Conservation (phyloP, 2,888 invertebrate genomes). For the Linyphia triangularis region DNA sequence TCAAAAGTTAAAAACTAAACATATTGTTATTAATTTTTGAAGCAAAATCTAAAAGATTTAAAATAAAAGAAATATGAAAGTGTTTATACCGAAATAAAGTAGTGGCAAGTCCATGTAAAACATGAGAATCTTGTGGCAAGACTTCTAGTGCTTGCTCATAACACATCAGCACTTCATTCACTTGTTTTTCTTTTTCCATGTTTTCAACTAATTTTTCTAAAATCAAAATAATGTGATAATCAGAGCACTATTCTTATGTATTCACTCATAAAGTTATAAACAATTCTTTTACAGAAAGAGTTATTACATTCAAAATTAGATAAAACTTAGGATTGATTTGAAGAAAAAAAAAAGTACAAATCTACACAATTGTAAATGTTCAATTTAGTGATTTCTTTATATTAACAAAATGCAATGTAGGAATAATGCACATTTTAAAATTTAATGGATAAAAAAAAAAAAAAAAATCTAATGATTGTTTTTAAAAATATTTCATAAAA, state of each 20-base stretch:
- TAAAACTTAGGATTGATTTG: not conserved
- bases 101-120: slow-evolving; percentile 82
- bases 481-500: not conserved
- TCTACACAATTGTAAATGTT: not conserved
- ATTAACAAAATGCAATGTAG: too few relatives aligned
- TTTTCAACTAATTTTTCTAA: slow-evolving; percentile 61
- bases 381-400: not conserved
- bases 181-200: slow-evolving; percentile 64
- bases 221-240: too few relatives aligned
- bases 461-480: not conserved
- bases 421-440: too few relatives aligned
- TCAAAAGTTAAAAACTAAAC: too few relatives aligned
- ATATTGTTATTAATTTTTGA: too few relatives aligned
- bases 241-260: too few relatives aligned
- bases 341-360: not conserved
- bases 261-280: not conserved
- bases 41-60: too few relatives aligned
- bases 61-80: too few relatives aligned
- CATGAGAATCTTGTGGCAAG: slow-evolving; percentile 81
- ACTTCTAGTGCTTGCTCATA: slow-evolving; percentile 80
- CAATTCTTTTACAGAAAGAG: not conserved
- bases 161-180: slow-evolving; percentile 68
- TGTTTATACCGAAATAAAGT: slow-evolving; percentile 82
- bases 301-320: not conserved
- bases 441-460: too few relatives aligned